Conservation (phyloP, 1,140 invertebrate genomes). For the Papilio helenus region DNA sequence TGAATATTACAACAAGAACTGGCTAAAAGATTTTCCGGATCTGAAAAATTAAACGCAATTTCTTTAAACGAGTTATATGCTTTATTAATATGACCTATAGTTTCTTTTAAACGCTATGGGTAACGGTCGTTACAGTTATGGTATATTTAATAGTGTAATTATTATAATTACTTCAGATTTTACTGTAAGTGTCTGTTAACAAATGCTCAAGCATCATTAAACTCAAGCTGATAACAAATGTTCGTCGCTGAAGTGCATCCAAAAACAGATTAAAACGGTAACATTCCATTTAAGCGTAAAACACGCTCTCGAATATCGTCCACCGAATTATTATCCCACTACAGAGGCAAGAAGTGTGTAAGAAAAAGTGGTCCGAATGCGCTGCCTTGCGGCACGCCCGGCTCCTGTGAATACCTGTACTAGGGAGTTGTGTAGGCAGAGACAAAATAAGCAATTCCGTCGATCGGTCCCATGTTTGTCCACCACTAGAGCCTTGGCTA, state of each 20-base stretch:
- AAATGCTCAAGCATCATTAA: slow-evolving; percentile 47
- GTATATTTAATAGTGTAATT: too few species aligned
- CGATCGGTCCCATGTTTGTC: slow-evolving; percentile 79
- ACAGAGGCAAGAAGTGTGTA: slow-evolving; percentile 56
- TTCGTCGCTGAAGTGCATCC: slow-evolving; percentile 25
- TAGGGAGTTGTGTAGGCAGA: slow-evolving; percentile 75
- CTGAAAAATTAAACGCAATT: too few species aligned
- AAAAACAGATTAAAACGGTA: slow-evolving; percentile 67
- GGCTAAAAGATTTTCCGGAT: too few species aligned
- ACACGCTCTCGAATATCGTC: slow-evolving; percentile 60
- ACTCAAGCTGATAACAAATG: slow-evolving; percentile 42
- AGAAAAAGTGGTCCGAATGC: slow-evolving; percentile 56
- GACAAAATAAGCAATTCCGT: slow-evolving; percentile 82
- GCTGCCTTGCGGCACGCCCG: slow-evolving; percentile 63
- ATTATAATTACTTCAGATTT: neutral
- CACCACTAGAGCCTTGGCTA: slow-evolving; percentile 80
- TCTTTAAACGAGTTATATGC: too few species aligned
- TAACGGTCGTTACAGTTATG: neutral
- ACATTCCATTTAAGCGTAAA: slow-evolving; percentile 58
- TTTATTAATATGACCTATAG: too few species aligned
- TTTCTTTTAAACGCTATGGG: too few species aligned
- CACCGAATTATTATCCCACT: slow-evolving; percentile 66
- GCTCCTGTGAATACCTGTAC: slow-evolving; percentile 65
- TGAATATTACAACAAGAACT: too few species aligned
- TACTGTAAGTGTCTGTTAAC: neutral